Evolutionary conservation across 2,888 invertebrate species (phyloP).

Genomic region (Furcula furcula): DNA sequence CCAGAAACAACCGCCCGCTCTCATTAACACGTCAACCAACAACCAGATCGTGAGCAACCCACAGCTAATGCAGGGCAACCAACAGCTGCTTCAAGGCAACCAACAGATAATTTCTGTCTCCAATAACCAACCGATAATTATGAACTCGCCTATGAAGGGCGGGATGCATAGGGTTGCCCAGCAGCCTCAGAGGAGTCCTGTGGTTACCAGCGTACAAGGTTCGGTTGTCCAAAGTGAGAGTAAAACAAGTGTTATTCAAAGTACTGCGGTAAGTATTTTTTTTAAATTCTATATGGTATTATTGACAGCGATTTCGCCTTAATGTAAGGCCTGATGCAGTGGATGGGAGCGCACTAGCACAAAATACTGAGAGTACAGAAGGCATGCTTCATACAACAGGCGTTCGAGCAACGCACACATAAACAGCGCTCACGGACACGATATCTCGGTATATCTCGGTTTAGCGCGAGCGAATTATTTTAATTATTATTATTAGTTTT

Average conservation of each 20-base stretch:
- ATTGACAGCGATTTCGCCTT: too few species aligned
- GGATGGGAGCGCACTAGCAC: too few species aligned
- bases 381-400: too few species aligned
- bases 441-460: too few species aligned
- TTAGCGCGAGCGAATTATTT: too few species aligned
- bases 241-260: constrained; percentile 56
- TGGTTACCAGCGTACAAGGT: constrained; percentile 35
- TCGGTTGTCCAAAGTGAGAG: constrained; percentile 39
- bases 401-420: too few species aligned
- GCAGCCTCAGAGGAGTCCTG: constrained; percentile 54
- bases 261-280: constrained; percentile 40
- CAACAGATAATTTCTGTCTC: constrained; percentile 69
- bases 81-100: constrained; percentile 54
- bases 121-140: constrained; percentile 67
- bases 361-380: too few species aligned
- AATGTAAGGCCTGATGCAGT: too few species aligned
- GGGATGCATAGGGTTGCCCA: constrained; percentile 58
- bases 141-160: constrained; percentile 61
- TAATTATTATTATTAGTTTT: too few species aligned
- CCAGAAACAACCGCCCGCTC: constrained; percentile 66
- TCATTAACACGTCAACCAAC: constrained; percentile 53
- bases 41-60: constrained; percentile 49
- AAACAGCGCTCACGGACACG: too few species aligned
- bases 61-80: constrained; percentile 35
- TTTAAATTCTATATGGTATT: not conserved